phyloP scores from a whole-genome alignment of 2,888 invertebrate genomes.

The Chymomyza procnemis region DNA sequence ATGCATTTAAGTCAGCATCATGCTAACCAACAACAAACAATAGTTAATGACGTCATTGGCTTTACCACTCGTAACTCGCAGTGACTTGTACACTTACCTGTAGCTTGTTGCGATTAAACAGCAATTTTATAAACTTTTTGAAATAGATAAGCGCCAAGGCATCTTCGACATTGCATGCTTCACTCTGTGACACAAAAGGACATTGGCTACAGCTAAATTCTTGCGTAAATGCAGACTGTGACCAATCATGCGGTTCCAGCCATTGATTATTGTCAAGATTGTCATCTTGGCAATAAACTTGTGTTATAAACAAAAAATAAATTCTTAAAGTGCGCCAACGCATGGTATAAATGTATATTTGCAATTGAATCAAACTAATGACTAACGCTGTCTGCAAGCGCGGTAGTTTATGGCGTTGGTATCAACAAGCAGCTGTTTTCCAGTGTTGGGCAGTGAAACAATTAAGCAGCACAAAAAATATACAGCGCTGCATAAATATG shows the following conservation, averaged over 20 bases:
- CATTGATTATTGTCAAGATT: conserved; percentile 30
- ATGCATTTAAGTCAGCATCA: conserved; percentile 34
- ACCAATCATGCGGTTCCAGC: conserved; percentile 47
- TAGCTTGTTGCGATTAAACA: conserved; percentile 58
- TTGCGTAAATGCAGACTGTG: conserved; percentile 10
- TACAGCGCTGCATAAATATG: too few relatives aligned
- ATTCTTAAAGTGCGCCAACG: conserved; percentile 33
- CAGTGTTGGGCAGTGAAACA: neutral
- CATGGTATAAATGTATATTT: conserved; percentile 34
- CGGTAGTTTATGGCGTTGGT: conserved; percentile 44
- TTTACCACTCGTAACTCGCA: too few relatives aligned
- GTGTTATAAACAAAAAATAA: conserved; percentile 43
- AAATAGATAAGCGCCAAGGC: conserved; percentile 63
- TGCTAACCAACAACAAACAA: too few relatives aligned
- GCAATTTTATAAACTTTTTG: conserved; percentile 61
- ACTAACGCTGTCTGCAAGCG: neutral
- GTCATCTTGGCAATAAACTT: conserved; percentile 41
- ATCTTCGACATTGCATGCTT: conserved; percentile 40
- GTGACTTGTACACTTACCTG: too few relatives aligned
- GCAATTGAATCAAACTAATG: neutral
- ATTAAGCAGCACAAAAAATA: neutral
- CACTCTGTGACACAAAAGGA: neutral
- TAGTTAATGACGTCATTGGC: conserved; percentile 50
- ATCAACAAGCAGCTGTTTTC: neutral
- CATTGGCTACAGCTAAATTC: conserved; percentile 31